Base-by-base conservation (phyloP, 2,113 vertebrate genomes). In the Acrocephalus kingi region DNA sequence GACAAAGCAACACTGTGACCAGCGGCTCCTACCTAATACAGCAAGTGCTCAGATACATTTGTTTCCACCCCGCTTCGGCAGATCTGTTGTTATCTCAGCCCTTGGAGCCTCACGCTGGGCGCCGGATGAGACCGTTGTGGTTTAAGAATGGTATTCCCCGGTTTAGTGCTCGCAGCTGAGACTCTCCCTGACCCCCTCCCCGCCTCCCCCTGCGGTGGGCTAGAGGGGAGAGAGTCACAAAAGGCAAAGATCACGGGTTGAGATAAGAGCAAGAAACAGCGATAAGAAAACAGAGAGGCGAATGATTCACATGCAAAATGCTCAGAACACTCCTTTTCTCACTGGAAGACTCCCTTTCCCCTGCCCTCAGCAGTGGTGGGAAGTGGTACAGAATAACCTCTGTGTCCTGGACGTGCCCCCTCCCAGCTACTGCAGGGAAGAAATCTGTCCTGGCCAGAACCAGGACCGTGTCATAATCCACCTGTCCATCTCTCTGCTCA, bases 21-120 rank as follows among this genome's bases (percentile, higher is more conserved):
- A 2, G 33, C 19, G 18, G 14, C 64, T 71, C 64, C 5, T 10
- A 3, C 28, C 48, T 16, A 10, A 15, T 8, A 12, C 31, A 45
- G 37, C 33, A 45, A 77, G 33, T 6, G 72, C 46, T 69, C 37
- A 2, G 33, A n/a, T 54, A 7, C 28, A 62, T 71, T 54, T 39
- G 39, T 78, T 61, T 55, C 48, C 64, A 33, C 1, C 10, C 13
- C 1, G 0, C 4, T 39, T 28, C 1, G 3, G 39, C 74, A n/a
- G 64, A 46, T 46, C 18, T 39, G 48, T 52, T 52, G 73, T 69
- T 78, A n/a, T 46, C 48, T 54, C 39, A 20, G 4, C 33, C 27
- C 46, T 8, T 2, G 46, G 54, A 39, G 63, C 54, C 48, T n/a
- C 72, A 5, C 5, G 13, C 73, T 69, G 55, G 30, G 39, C 2